These are phyloP conservation scores for Apodemia zela DNA, from an alignment of 2,888 invertebrate genomes.

Conservation along the genomic window DNA sequence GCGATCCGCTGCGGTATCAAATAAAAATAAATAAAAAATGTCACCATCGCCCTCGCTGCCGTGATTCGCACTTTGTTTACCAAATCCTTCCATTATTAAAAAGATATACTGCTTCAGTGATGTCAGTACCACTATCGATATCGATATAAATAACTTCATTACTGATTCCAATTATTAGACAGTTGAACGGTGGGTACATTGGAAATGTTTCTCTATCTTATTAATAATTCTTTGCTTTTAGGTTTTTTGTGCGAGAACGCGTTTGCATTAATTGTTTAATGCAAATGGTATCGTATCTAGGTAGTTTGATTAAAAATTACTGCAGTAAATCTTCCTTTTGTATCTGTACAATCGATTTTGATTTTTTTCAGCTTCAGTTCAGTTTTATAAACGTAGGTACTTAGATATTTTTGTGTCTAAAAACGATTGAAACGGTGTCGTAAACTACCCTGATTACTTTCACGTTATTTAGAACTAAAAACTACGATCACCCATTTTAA, in stretches of 20 bases:
- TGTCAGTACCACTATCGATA: slow-evolving; percentile 34
- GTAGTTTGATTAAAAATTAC: slow-evolving; percentile 27
- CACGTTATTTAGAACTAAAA: no score
- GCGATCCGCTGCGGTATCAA: slow-evolving; percentile 28
- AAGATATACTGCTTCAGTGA: slow-evolving; percentile 62
- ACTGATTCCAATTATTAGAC: slow-evolving; percentile 45
- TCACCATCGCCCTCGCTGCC: slow-evolving; percentile 32
- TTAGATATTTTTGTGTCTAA: no score
- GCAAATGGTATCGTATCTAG: slow-evolving; percentile 24
- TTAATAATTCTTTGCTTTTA: slow-evolving; percentile 49
- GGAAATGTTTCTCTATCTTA: slow-evolving; percentile 54
- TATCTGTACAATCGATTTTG: not conserved
- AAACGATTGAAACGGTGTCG: no score
- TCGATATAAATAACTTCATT: slow-evolving; percentile 47
- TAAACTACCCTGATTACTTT: no score
- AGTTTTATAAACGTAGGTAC: no score
- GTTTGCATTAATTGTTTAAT: slow-evolving; percentile 42
- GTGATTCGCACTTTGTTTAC: slow-evolving; percentile 54
- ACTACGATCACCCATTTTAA: no score
- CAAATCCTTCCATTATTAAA: slow-evolving; percentile 76
- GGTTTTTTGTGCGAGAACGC: slow-evolving; percentile 28
- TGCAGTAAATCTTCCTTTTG: not conserved
- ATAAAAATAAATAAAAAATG: slow-evolving; percentile 41
- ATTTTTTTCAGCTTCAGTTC: no score
- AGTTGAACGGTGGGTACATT: slow-evolving; percentile 42